phyloP scores from a whole-genome alignment of 1,140 invertebrate genomes.

The Drosophila micromelanica region DNA sequence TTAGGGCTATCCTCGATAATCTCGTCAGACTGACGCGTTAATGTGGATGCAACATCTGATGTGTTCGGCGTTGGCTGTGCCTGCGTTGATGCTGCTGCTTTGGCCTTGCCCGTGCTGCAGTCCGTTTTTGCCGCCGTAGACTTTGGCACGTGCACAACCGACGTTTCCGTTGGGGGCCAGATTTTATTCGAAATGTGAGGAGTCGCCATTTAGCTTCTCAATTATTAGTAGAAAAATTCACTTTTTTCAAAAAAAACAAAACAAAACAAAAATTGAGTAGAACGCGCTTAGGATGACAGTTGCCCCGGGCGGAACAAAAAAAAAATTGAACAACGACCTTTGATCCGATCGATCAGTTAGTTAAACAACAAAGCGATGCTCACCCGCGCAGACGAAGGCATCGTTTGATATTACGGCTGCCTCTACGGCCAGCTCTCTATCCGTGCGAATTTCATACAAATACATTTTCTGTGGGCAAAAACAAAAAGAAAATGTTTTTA shows the following conservation, averaged over 20 bases:
- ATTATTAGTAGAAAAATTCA: too few species aligned
- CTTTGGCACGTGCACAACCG: too few species aligned
- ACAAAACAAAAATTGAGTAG: too few species aligned
- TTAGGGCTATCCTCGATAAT: slow-evolving; percentile 73
- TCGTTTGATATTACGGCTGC: slow-evolving; percentile 30
- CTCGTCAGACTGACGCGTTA: slow-evolving; percentile 71
- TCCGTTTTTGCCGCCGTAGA: slow-evolving; percentile 26
- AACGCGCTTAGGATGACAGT: slow-evolving; percentile 15
- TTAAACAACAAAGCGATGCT: slow-evolving; percentile 26
- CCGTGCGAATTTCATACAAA: not conserved
- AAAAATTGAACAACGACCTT: slow-evolving; percentile 46
- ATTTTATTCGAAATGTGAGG: too few species aligned
- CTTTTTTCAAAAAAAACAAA: too few species aligned
- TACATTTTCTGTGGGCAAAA: too few species aligned
- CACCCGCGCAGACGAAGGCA: not conserved
- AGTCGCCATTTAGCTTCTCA: too few species aligned
- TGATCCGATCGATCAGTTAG: slow-evolving; percentile 51
- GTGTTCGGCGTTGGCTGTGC: slow-evolving; percentile 37
- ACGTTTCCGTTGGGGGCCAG: not conserved
- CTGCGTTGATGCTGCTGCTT: not conserved
- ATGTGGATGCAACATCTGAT: slow-evolving; percentile 30
- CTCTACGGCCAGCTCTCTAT: slow-evolving; percentile 24
- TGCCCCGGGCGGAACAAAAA: not conserved
- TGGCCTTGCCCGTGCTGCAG: slow-evolving; percentile 2
- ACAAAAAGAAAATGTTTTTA: slow-evolving; percentile 56